Evolutionary conservation across 2,888 invertebrate species (phyloP), one percentile per base, ranked within the genome.

Genomic region (Euzophera pinguis): DNA sequence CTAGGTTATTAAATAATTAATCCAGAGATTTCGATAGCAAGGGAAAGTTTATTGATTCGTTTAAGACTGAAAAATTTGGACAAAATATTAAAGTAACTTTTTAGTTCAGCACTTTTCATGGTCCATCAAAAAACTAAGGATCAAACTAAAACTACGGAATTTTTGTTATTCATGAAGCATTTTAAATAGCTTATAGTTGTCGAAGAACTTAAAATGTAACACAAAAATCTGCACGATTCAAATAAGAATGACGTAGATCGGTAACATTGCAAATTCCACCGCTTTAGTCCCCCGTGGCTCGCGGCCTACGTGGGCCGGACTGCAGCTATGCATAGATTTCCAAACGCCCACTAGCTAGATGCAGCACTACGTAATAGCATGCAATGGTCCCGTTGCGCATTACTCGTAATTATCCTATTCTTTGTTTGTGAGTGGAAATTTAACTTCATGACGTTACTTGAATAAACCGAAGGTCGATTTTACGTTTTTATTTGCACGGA

Each of bases 351-450:
- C 62, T 54, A 56, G 64, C 64, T 55, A 59, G 53, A 51, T 71
- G 73, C 74, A 71, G 58, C 55, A 58, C 64, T 81, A 79, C 74
- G 78, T 77, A 72, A 78, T 64, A 56, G 54, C 58, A 61, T 78
- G 72, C 77, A 75, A 66, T 67, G 64, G 64, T 60, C 62, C 63
- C 60, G 65, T 63, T 74, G 70, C 78, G 72, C 60, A 62, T 50
- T 37, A 50, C 38, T 47, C 34, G 64, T 64, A 54, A 62, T 63
- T 64, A 61, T 22, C 64, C 58, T 63, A 69, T 67, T 37, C 48
- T 47, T 51, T 37, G 50, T 53, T 54, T 51, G 43, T 43, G 17
- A 45, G 35, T 14, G 37, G 35, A 51, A 51, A 32, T 29, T 13
- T 53, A 59, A 53, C 54, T 59, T 34, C 10, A n/a, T 12, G 43